Evolutionary conservation across 2,797 vertebrate genomes (phyloP).

Genomic region (Chaetophractus vellerosus): DNA sequence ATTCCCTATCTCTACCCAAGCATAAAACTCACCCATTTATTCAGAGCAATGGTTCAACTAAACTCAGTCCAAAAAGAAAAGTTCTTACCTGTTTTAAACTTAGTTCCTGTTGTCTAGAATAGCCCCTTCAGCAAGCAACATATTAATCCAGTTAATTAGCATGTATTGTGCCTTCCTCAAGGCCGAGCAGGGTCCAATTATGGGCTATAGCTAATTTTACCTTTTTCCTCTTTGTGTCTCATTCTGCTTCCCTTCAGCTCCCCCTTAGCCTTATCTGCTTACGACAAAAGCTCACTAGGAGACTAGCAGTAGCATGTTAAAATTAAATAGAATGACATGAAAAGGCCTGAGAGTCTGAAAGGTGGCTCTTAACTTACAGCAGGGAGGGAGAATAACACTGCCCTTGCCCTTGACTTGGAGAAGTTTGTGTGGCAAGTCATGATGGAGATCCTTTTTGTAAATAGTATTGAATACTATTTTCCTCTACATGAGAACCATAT

Average conservation of each 20-base stretch:
- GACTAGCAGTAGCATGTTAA: conserved; percentile 29
- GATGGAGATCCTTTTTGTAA: conserved; percentile 54
- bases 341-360: conserved; percentile 68
- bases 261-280: conserved; percentile 68
- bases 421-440: background rate
- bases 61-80: conserved; percentile 61
- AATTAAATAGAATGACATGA: conserved; percentile 71
- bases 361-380: conserved; percentile 50
- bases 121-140: conserved; percentile 56
- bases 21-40: conserved; percentile 60
- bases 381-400: background rate
- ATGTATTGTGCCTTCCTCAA: conserved; percentile 76
- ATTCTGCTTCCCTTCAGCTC: conserved; percentile 67
- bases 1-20: conserved; percentile 58
- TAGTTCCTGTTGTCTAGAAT: conserved; percentile 48
- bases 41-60: conserved; percentile 70
- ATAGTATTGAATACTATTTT: conserved; percentile 31
- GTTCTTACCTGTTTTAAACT: conserved; percentile 77
- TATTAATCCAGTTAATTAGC: conserved; percentile 74
- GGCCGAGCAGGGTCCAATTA: conserved; percentile 70
- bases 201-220: conserved; percentile 74
- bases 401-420: conserved; percentile 28
- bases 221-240: conserved; percentile 72
- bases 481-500: conserved; percentile 32
- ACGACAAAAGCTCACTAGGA: conserved; percentile 73